These are phyloP conservation scores for Nannoperca australis DNA, from an alignment of 2,797 vertebrate species.

Conservation along the genomic window DNA sequence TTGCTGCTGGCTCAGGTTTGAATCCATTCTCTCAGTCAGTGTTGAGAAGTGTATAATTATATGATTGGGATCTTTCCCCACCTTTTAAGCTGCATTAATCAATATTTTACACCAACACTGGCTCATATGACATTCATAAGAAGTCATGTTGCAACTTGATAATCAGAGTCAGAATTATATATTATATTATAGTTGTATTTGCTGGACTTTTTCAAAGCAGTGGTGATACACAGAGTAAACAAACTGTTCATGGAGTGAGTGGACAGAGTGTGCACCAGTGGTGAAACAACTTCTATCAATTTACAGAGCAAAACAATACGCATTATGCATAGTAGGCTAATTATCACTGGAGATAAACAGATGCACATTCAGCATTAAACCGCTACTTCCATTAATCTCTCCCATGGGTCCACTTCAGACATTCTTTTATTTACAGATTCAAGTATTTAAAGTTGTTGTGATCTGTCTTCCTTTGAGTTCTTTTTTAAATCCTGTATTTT, in stretches of 20 bases:
- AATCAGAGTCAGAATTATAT: not conserved
- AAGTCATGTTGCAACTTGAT: not conserved
- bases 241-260: not conserved
- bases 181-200: not conserved
- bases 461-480: not conserved
- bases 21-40: not conserved
- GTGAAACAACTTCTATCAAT: not conserved
- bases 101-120: not conserved
- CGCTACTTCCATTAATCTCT: not conserved
- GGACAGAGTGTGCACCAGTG: not conserved
- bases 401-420: not conserved
- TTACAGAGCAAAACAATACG: not conserved
- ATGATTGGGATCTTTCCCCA: not conserved
- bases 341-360: not conserved
- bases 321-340: not conserved
- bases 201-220: not conserved
- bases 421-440: not conserved
- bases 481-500: slow-evolving; percentile 5
- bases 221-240: not conserved
- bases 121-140: not conserved
- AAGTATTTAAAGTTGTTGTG: not conserved
- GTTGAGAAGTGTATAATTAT: not conserved
- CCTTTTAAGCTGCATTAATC: not conserved
- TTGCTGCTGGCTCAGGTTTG: not conserved
- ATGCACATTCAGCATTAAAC: slow-evolving; percentile 9